Evolutionary conservation across 2,888 invertebrate species (phyloP).

Genomic region (Torymus texanus): DNA sequence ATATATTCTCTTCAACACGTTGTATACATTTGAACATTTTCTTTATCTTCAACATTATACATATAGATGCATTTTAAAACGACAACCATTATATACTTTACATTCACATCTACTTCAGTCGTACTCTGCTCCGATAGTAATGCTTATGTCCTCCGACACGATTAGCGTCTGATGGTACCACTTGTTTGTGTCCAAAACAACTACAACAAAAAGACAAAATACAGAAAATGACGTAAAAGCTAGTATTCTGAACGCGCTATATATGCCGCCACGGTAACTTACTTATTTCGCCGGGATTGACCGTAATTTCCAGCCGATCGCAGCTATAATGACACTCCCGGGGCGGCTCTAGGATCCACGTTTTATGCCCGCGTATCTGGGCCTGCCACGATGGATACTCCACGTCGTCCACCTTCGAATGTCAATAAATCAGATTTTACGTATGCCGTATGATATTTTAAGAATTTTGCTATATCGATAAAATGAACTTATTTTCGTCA

Average conservation of each 20-base stretch:
- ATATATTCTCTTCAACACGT: no score
- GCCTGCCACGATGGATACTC: constrained; percentile 97
- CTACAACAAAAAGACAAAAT: constrained; percentile 75
- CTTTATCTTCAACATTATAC: neutral
- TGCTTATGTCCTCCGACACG: constrained; percentile 91
- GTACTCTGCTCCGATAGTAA: constrained; percentile 97
- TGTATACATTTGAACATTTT: no score
- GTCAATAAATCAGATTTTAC: constrained; percentile 7
- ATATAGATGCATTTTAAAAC: neutral
- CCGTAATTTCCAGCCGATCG: constrained; percentile 81
- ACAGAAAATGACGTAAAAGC: no score
- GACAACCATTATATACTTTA: neutral
- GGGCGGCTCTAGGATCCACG: constrained; percentile 93
- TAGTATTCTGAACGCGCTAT: no score
- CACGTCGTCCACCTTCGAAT: constrained; percentile 91
- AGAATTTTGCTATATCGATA: no score
- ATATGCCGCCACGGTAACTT: constrained; percentile 69
- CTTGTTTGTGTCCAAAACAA: constrained; percentile 94
- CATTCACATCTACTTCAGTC: constrained; percentile 78
- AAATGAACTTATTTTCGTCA: no score
- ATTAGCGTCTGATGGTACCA: constrained; percentile 97
- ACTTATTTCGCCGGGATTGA: constrained; percentile 94
- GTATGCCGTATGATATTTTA: no score
- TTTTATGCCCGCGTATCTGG: constrained; percentile 91
- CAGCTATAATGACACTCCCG: constrained; percentile 93